Percentiles rank a stretch among this genome's conserved stretches.
Evolutionary conservation across 2,888 invertebrate species (phyloP).

Genomic region (Rosalia funebris): DNA sequence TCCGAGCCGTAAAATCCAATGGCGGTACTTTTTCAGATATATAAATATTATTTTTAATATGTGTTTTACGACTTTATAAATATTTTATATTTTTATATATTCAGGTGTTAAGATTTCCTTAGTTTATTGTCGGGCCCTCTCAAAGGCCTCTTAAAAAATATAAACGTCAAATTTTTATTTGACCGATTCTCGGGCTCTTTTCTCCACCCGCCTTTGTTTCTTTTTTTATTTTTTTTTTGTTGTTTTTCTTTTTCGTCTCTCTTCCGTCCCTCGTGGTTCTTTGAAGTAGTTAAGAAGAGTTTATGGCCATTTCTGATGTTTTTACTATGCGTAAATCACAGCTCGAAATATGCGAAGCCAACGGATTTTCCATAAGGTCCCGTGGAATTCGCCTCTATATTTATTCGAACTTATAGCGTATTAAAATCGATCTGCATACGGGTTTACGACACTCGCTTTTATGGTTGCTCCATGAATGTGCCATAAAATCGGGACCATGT

Average conservation of each 20-base stretch:
- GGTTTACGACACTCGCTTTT: slow-evolving; percentile 18
- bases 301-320: slow-evolving; percentile 34
- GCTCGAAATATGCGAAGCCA: not conserved
- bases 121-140: slow-evolving; percentile 53
- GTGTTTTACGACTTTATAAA: slow-evolving; percentile 65
- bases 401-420: slow-evolving; percentile 13
- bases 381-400: too few species aligned
- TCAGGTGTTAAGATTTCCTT: slow-evolving; percentile 65
- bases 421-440: slow-evolving; percentile 17
- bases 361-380: slow-evolving; percentile 16
- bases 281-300: slow-evolving; percentile 35
- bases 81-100: slow-evolving; percentile 65
- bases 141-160: slow-evolving; percentile 51
- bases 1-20: slow-evolving; percentile 60
- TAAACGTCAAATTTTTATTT: slow-evolving; percentile 60
- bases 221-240: slow-evolving; percentile 26
- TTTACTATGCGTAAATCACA: slow-evolving; percentile 22
- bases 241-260: not conserved
- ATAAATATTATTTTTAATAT: slow-evolving; percentile 67
- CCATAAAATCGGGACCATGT: too few species aligned
- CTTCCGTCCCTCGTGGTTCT: slow-evolving; percentile 30
- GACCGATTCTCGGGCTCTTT: slow-evolving; percentile 36
- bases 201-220: slow-evolving; percentile 22
- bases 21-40: slow-evolving; percentile 63
- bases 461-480: too few species aligned